Evolutionary conservation across 2,797 vertebrate species (phyloP).

Genomic region (Garrulus glandarius): DNA sequence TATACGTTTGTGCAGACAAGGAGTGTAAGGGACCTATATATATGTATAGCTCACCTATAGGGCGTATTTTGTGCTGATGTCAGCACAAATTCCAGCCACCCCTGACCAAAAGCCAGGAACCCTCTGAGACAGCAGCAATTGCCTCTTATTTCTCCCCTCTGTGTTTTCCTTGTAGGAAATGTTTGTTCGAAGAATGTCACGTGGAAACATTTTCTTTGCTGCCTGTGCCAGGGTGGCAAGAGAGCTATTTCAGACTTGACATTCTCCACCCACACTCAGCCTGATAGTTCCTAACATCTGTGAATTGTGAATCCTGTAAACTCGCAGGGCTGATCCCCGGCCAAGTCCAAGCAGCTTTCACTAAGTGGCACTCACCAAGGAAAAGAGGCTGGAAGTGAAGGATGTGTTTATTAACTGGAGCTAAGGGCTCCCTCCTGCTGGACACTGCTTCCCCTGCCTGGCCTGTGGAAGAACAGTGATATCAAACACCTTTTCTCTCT

Average conservation of each 20-base stretch:
- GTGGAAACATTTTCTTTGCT: conserved; percentile 74
- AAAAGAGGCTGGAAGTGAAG: conserved; percentile 61
- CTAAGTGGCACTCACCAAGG: conserved; percentile 39
- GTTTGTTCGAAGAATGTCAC: conserved; percentile 68
- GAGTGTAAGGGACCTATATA: not conserved
- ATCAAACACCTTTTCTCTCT: not conserved
- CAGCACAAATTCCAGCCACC: conserved; percentile 47
- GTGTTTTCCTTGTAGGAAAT: conserved; percentile 65
- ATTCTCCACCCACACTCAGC: conserved; percentile 80
- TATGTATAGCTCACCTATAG: not conserved
- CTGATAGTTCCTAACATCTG: conserved; percentile 84
- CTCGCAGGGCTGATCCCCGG: conserved; percentile 63
- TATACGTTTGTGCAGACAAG: accelerated
- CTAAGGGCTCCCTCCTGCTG: not conserved
- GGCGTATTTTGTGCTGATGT: conserved; percentile 59
- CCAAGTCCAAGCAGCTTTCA: conserved; percentile 72
- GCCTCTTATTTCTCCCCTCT: not conserved
- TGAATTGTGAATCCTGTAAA: conserved; percentile 82
- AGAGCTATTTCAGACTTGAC: conserved; percentile 85
- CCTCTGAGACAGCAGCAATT: not conserved
- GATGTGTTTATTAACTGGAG: conserved; percentile 44
- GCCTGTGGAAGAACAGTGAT: not conserved
- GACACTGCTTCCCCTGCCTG: not conserved
- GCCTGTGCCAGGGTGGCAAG: conserved; percentile 74
- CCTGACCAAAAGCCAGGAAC: conserved; percentile 15